Conservation (phyloP, 2,888 invertebrate genomes). For the Phytoseiulus persimilis region DNA sequence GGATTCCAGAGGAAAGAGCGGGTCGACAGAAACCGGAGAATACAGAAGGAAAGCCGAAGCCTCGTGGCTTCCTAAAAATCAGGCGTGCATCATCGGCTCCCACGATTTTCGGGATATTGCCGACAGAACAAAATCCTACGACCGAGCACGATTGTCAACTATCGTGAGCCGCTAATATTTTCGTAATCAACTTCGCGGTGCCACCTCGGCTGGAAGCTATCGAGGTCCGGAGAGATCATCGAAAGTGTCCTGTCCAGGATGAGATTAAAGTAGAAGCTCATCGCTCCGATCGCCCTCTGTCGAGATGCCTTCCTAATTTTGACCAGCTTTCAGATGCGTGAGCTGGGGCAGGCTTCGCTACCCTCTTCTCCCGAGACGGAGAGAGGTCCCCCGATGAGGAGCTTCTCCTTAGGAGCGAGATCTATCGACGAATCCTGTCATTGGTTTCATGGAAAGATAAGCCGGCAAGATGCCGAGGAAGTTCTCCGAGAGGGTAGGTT, state of each 20-base stretch:
- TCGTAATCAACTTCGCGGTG: no score
- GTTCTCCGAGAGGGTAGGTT: conserved; percentile 12
- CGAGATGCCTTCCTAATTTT: no score
- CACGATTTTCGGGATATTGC: neutral
- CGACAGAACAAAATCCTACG: neutral
- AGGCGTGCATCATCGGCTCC: no score
- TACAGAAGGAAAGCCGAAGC: no score
- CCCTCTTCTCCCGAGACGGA: neutral
- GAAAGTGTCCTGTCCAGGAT: no score
- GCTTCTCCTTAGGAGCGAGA: neutral
- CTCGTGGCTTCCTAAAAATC: no score
- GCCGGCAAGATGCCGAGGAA: conserved; percentile 9
- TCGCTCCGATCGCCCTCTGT: no score
- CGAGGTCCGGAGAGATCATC: no score
- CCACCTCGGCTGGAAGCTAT: no score
- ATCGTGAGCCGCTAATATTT: neutral
- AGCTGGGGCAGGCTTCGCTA: neutral
- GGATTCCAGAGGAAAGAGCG: no score
- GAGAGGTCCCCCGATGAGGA: conserved; percentile 5
- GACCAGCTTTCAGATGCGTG: neutral
- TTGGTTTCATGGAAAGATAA: conserved; percentile 28
- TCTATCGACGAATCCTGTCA: conserved; percentile 17
- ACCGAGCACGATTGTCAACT: neutral
- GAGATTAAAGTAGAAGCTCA: no score
- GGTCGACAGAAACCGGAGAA: no score